Evolutionary conservation across 2,113 vertebrate species (phyloP), one percentile per base, ranked within the genome.

Genomic region (Chamaea fasciata): DNA sequence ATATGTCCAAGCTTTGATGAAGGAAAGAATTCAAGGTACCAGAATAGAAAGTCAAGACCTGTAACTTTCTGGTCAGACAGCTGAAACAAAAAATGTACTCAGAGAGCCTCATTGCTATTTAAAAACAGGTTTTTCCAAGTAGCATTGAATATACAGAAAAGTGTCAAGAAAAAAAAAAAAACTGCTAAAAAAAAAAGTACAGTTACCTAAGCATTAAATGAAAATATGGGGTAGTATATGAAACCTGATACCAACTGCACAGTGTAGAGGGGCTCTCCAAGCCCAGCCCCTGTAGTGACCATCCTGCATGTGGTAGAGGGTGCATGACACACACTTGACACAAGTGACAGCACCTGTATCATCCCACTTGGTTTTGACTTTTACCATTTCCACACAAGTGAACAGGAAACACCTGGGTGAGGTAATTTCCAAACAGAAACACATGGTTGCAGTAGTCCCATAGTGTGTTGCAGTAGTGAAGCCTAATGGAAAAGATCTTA

Each of bases 331-430:
- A 50, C 15, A 44, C n/a, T 31, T 22, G 50, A 67, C 74, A 63
- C 6, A 19, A 59, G 39, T 52, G 56, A 64, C 3, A 5, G n/a
- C 12, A 31, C 10, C 22, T 1, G 0, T 6, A 22, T 52, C n/a
- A 57, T 11, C 30, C 44, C 47, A 22, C 18, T 30, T 44, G 24
- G 20, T 35, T 62, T 70, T 30, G 23, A 62, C 18, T 17, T 31
- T 65, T 44, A 23, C n/a, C 41, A 46, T 21, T 44, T 57, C 37
- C 6, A n/a, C 2, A 0, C 13, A 65, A 59, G 35, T 17, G 33
- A 84, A 39, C 15, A 41, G 60, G 11, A n/a, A 76, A 69, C 11
- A 78, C 13, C 11, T 4, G 22, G 7, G 13, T 13, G 31, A 85
- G 23, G 13, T 20, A 8, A 80, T 41, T 78, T 75, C 47, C 35